phyloP scores from a whole-genome alignment of 1,140 invertebrate genomes.

The Dreissena rostriformis region DNA sequence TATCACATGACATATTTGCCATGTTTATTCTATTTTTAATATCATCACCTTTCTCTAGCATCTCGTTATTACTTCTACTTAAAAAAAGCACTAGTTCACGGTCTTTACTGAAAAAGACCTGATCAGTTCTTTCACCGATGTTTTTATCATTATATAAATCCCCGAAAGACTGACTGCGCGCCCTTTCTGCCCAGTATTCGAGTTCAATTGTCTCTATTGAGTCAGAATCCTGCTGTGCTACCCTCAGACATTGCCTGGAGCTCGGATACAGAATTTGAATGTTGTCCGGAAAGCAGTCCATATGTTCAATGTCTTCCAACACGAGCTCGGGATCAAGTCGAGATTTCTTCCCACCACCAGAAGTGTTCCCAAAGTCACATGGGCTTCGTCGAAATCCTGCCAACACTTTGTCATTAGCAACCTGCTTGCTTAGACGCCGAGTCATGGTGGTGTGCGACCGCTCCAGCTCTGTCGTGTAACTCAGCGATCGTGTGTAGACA shows the following conservation, averaged over 20 bases:
- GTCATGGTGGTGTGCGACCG: neutral
- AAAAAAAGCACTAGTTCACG: neutral
- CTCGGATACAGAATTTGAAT: conserved; percentile 34
- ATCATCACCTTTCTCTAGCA: neutral
- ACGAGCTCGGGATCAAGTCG: conserved; percentile 49
- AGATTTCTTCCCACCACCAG: conserved; percentile 17
- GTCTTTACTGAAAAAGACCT: neutral
- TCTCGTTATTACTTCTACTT: neutral
- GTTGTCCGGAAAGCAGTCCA: conserved; percentile 35
- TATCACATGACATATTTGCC: too few relatives aligned
- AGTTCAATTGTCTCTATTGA: conserved; percentile 29
- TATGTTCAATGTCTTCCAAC: conserved; percentile 28
- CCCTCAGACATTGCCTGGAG: conserved; percentile 5
- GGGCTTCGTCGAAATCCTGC: neutral
- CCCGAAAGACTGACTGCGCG: neutral
- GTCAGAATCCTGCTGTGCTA: conserved; percentile 2
- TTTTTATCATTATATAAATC: neutral
- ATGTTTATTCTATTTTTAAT: neutral
- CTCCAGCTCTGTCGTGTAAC: conserved; percentile 33
- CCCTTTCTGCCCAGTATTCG: conserved; percentile 1
- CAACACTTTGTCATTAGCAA: neutral
- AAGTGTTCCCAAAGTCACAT: neutral
- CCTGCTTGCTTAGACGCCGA: neutral
- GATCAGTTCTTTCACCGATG: neutral
- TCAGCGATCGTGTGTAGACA: conserved; percentile 21